phyloP scores from a whole-genome alignment of 1,140 invertebrate species.

The Samia ricini region DNA sequence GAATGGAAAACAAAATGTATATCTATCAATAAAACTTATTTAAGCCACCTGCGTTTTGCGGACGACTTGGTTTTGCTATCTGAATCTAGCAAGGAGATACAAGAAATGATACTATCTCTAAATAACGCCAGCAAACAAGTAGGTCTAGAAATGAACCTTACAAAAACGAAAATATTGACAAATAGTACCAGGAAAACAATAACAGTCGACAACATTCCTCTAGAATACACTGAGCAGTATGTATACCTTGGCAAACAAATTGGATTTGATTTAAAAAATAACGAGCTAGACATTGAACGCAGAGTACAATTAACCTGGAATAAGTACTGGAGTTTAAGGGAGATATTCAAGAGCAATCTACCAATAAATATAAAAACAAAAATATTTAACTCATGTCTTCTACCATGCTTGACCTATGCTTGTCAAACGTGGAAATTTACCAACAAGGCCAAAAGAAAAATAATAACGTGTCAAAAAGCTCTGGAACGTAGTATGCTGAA shows the following conservation, averaged over 20 bases:
- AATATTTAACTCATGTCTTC: conserved; percentile 9
- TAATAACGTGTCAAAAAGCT: conserved; percentile 6
- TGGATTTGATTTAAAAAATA: conserved; percentile 11
- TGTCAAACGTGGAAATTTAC: no score
- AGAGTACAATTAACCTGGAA: conserved; percentile 16
- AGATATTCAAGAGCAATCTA: conserved; percentile 15
- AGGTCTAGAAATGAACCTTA: conserved; percentile 14
- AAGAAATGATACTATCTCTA: conserved; percentile 4
- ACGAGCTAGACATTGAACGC: conserved; percentile 13
- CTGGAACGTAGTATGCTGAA: no score
- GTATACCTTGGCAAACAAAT: conserved; percentile 18
- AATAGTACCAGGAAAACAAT: conserved; percentile 4
- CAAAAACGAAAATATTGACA: no score
- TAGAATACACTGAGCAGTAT: conserved; percentile 14
- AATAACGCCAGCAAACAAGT: background rate
- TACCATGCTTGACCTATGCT: conserved; percentile 14
- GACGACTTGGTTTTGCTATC: conserved; percentile 18
- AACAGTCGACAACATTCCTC: background rate
- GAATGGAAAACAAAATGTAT: conserved; percentile 9
- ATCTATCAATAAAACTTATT: background rate
- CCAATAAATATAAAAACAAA: no score
- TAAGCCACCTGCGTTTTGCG: conserved; percentile 16
- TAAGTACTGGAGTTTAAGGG: no score
- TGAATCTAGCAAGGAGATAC: conserved; percentile 4
- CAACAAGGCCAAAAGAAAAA: conserved; percentile 14